These are phyloP conservation scores for Hirtodrosophila confusa DNA, from an alignment of 2,888 invertebrate species.

Conservation along the genomic window DNA sequence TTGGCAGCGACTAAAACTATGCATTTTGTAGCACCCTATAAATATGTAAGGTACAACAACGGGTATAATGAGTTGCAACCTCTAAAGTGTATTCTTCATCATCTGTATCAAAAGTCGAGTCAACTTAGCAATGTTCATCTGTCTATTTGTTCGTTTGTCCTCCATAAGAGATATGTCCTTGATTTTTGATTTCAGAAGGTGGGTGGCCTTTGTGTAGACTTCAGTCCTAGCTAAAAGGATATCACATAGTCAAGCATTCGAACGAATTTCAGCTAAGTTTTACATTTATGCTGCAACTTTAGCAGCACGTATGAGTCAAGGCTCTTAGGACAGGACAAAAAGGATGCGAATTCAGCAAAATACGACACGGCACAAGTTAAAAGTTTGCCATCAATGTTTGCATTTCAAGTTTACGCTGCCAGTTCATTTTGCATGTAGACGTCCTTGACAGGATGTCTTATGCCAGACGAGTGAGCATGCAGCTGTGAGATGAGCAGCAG, in stretches of 20 bases:
- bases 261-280: background rate
- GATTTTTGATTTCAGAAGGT: too few relatives aligned
- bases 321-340: slow-evolving; percentile 2
- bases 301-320: slow-evolving; percentile 23
- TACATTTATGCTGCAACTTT: slow-evolving; percentile 14
- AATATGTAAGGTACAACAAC: too few relatives aligned
- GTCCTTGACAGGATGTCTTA: slow-evolving; percentile 62
- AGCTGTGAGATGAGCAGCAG: slow-evolving; percentile 7
- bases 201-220: too few relatives aligned
- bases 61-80: too few relatives aligned
- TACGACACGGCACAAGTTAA: slow-evolving; percentile 60
- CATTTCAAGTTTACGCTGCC: slow-evolving; percentile 53
- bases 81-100: too few relatives aligned
- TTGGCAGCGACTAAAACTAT: slow-evolving; percentile 39
- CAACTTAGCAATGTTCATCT: too few relatives aligned
- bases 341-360: slow-evolving; percentile 18
- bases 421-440: slow-evolving; percentile 64
- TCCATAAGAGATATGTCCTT: too few relatives aligned
- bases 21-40: slow-evolving; percentile 7
- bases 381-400: slow-evolving; percentile 72
- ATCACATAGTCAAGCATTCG: background rate
- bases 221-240: too few relatives aligned
- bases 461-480: slow-evolving; percentile 25
- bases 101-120: too few relatives aligned
- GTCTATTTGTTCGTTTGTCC: too few relatives aligned